Evolutionary conservation across 1,140 invertebrate species (phyloP).

Genomic region (Doryteuthis pealeii): DNA sequence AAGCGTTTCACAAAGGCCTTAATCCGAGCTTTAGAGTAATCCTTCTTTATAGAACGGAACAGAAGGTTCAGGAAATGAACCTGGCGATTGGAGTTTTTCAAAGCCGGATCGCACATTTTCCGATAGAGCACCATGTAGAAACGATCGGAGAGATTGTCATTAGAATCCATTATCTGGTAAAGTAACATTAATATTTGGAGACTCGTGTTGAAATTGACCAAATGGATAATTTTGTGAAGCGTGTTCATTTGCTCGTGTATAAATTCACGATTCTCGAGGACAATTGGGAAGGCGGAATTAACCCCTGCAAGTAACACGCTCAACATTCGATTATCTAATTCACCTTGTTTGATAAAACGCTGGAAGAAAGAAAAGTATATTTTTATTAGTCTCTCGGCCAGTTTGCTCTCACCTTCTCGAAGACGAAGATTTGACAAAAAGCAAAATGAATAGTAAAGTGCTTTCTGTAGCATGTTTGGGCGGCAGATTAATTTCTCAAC

Average conservation of each 20-base stretch:
- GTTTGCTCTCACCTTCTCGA: constrained; percentile 72
- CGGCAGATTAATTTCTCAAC: constrained; percentile 88
- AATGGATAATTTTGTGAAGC: constrained; percentile 88
- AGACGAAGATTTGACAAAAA: constrained; percentile 80
- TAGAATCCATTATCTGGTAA: constrained; percentile 75
- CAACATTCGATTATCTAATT: constrained; percentile 90
- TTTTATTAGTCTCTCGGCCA: constrained; percentile 80
- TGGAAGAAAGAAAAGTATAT: constrained; percentile 89
- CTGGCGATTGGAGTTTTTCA: constrained; percentile 74
- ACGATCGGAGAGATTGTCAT: constrained; percentile 65
- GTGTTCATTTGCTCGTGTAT: constrained; percentile 76
- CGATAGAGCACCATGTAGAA: constrained; percentile 90
- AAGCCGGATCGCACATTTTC: constrained; percentile 78
- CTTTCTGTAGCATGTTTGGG: constrained; percentile 78
- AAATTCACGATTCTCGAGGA: constrained; percentile 55
- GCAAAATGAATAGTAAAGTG: constrained; percentile 90
- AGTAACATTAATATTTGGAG: constrained; percentile 86
- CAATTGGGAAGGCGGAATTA: constrained; percentile 83
- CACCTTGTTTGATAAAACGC: constrained; percentile 66
- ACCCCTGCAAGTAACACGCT: constrained; percentile 85
- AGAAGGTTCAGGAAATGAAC: constrained; percentile 85
- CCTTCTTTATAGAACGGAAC: constrained; percentile 80
- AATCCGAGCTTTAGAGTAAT: constrained; percentile 72
- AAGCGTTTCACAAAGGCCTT: constrained; percentile 88
- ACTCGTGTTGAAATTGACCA: constrained; percentile 73